These are phyloP conservation scores for Sarcoramphus papa DNA, from an alignment of 2,797 vertebrate genomes.

Conservation along the genomic window DNA sequence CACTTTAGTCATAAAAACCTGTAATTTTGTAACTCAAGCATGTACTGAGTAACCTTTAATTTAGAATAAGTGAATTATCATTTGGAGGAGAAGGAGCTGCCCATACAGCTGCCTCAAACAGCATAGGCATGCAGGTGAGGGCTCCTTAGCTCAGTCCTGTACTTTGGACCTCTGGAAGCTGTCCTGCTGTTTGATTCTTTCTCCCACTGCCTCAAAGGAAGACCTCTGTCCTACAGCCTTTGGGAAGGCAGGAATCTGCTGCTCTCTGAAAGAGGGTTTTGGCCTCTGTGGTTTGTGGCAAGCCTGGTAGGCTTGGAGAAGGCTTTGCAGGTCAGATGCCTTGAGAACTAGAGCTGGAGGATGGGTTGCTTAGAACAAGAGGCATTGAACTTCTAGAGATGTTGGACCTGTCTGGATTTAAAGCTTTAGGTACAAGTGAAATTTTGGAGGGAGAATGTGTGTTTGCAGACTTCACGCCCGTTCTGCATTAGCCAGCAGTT, in stretches of 20 bases:
- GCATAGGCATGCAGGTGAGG: no score
- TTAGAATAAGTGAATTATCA: background rate
- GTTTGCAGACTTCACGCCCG: accelerated
- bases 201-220: background rate
- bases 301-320: background rate
- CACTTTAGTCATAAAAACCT: background rate
- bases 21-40: background rate
- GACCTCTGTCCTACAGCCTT: background rate
- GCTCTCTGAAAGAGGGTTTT: background rate
- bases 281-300: background rate
- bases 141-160: background rate
- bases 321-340: background rate
- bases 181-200: background rate
- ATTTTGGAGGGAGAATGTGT: background rate
- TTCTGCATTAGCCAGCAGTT: background rate
- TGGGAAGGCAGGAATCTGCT: background rate
- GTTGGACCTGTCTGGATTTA: background rate
- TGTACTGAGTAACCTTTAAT: background rate
- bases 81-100: background rate
- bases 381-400: background rate
- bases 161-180: background rate
- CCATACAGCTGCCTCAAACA: background rate
- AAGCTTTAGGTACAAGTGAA: background rate
- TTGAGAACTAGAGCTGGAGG: background rate
- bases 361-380: background rate